Evolutionary conservation across 2,888 invertebrate genomes (phyloP), one percentile per base, ranked within the genome.

Genomic region (Ochropleura leucogaster): DNA sequence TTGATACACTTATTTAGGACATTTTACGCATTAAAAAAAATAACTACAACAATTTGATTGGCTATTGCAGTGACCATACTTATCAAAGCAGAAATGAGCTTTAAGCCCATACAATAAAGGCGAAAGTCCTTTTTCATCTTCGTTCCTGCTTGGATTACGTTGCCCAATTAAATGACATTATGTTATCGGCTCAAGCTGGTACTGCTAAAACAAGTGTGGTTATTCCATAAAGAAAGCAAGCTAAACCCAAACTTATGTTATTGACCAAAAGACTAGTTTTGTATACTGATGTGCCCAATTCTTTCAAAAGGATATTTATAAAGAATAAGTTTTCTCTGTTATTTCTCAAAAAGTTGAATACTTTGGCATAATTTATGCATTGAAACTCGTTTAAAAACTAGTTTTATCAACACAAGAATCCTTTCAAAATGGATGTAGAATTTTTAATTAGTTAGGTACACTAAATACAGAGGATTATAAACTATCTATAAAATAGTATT

Each of bases 251-350:
- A 7, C 40, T 49, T 9, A 66, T 18, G 1, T 70, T 20, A 46
- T 12, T 53, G 9, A 68, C 14, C 14, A 74, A 44, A 63, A 76
- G 0, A 18, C 9, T 14, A 49, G 16, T 10, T 59, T 49, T 9
- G 16, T 12, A 30, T 0, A 62, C 42, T 53, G 6, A 57, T 66
- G 16, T 74, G 49, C 55, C 53, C n/a, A 49, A 51, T 46, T 57
- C 10, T 47, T 72, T 64, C 68, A 44, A 83, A 80, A 80, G 81
- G 81, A 83, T 71, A 79, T 55, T 49, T 9, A 47, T 18, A 66
- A 64, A 51, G 51, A 60, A 16, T 18, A 59, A 4, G 30, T 30
- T 18, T 63, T 59, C 67, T 55, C 62, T 42, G 42, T 47, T 46
- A 63, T 59, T 47, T 44, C 20, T n/a, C 30, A 42, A 63, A 40